Base-by-base conservation (phyloP, 2,888 invertebrate genomes). In the Agrochola macilenta region DNA sequence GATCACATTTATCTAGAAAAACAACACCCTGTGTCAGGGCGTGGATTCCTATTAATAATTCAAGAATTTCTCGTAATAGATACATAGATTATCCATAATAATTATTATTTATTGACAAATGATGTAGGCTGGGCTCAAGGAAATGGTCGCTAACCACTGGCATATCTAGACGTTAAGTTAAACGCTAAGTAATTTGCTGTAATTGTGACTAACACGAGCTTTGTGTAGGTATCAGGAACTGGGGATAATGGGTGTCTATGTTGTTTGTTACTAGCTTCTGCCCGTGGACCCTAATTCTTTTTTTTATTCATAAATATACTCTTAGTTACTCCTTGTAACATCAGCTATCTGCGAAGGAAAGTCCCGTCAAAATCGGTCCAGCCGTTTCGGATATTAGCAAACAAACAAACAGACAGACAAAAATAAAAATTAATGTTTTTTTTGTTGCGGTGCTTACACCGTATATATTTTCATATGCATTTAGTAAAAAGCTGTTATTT, bases 11-110 rank as follows among this genome's bases (percentile, higher is more conserved):
- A n/a, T n/a, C n/a, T n/a, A n/a, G n/a, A n/a, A 23, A 23, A 57
- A n/a, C 63, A 79, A 69, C 85, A 85, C 0, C 2, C 78, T 87
- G 69, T 87, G 80, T 11, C 23, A 75, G 35, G 88, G 78, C 79
- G 78, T 85, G n/a, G 75, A 61, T 12, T 30, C 12, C 20, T 66
- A 74, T 73, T 39, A 74, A 26, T 46, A 60, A 82, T 64, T 58
- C 78, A 87, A 68, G 79, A 76, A 78, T 75, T 81, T 82, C 71
- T 72, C 58, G 66, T 69, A 78, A 85, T 61, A 54, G 46, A 71
- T 82, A 78, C 69, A 61, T 71, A 58, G 14, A 54, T 60, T 69
- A 64, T n/a, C 26, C n/a, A 46, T 76, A 69, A 69, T 65, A 69
- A 71, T 74, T 12, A 35, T 81, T 30, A 69, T 72, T 81, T 71